Conservation (phyloP, 1,140 invertebrate species). For the Oncopeltus fasciatus region DNA sequence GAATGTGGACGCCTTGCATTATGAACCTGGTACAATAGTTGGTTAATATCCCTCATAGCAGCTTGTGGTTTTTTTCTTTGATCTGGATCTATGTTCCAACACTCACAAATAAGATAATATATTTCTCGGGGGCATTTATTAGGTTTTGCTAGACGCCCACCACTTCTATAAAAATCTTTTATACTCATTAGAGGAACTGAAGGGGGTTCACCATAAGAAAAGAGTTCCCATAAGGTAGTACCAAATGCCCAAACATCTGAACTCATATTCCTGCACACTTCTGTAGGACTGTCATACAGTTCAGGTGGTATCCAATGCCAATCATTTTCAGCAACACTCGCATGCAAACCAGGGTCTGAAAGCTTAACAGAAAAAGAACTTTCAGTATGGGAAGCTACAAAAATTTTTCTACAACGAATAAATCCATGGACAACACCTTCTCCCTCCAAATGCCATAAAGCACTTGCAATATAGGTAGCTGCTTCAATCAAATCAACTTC, state of each 20-base stretch:
- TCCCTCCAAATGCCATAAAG: slow-evolving; percentile 66
- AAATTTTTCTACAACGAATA: slow-evolving; percentile 66
- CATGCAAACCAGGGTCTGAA: slow-evolving; percentile 56
- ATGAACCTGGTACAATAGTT: slow-evolving; percentile 54
- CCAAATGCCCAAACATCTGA: slow-evolving; percentile 79
- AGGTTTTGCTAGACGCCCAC: slow-evolving; percentile 59
- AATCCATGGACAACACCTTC: slow-evolving; percentile 68
- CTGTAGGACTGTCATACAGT: slow-evolving; percentile 50
- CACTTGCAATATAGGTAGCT: slow-evolving; percentile 55
- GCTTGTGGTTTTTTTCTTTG: slow-evolving; percentile 58
- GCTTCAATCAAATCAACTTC: slow-evolving; percentile 63
- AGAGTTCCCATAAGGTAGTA: slow-evolving; percentile 81
- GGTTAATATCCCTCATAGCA: slow-evolving; percentile 68
- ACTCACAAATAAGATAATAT: slow-evolving; percentile 68
- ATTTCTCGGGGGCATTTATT: slow-evolving; percentile 63
- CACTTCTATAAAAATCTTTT: slow-evolving; percentile 45
- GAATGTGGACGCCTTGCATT: slow-evolving; percentile 43
- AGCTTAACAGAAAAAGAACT: slow-evolving; percentile 61
- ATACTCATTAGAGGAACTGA: slow-evolving; percentile 10
- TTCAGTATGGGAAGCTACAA: slow-evolving; percentile 50
- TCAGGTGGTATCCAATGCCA: slow-evolving; percentile 76
- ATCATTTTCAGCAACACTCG: slow-evolving; percentile 37
- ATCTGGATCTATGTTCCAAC: slow-evolving; percentile 66
- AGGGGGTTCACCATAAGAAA: slow-evolving; percentile 49
- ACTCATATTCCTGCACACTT: slow-evolving; percentile 42